Base-by-base conservation (phyloP, 2,888 invertebrate genomes). In the Apomyelois bistriatella region DNA sequence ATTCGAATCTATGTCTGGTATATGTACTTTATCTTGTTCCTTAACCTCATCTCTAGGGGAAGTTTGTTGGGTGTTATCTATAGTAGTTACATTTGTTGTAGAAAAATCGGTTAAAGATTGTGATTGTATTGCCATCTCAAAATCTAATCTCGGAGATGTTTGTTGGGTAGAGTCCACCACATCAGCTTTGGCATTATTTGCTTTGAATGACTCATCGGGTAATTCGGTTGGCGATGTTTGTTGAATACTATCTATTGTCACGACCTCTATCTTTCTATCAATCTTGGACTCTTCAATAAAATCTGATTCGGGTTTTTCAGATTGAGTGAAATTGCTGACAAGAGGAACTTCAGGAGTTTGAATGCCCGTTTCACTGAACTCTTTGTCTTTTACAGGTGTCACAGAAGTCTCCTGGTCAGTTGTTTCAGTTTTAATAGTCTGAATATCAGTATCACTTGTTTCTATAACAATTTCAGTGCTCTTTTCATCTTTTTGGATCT, bases 21-120 rank as follows among this genome's bases (percentile, higher is more conserved):
- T n/a, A n/a, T n/a, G 74, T 61, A 6, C 62, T 52, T 13, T 62
- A 9, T 47, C 51, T 22, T 28, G 47, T 46, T 48, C 58, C 55
- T 53, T 57, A 15, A 58, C 55, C 32, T 67, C 64, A 53, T 60
- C 72, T 53, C 92, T 87, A 10, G 94, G 92, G 7, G 92, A 91
- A n/a, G 94, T 94, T 79, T 94, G 88, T 71, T 87, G 70, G 54
- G 68, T 65, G 16, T 60, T 62, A 71, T 91, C 74, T 53, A 63
- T 65, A 57, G 59, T 72, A 56, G 62, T 55, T 16, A 73, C 42
- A 53, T 68, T 63, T 38, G 60, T 51, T 48, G 53, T 65, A 0
- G 8, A 12, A 32, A 6, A 1, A 40, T 22, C 37, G 28, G 6
- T 30, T 15, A 47, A 10, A 9, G 32, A 5, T 38, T 28, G 13